Conservation (phyloP, 2,113 vertebrate species). For the Bungarus multicinctus region DNA sequence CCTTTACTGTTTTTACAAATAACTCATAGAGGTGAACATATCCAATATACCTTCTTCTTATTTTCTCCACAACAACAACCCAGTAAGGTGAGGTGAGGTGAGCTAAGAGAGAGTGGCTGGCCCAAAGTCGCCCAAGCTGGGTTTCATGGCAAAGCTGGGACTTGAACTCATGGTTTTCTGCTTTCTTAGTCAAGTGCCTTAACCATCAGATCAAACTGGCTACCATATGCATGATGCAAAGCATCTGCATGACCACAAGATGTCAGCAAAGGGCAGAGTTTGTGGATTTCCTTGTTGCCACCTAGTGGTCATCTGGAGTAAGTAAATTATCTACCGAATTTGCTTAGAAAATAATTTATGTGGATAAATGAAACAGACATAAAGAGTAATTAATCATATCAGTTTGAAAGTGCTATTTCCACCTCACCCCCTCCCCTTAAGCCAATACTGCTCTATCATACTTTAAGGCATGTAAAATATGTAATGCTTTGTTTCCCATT, state of each 20-base stretch:
- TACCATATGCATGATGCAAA: not conserved
- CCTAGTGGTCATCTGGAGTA: not conserved
- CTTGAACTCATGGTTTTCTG: not conserved
- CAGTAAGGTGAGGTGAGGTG: not conserved
- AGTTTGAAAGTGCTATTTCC: not conserved
- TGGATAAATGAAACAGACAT: not conserved
- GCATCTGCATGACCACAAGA: not conserved
- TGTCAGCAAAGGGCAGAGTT: not conserved
- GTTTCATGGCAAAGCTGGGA: not conserved
- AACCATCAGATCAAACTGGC: not conserved
- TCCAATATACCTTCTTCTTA: not conserved
- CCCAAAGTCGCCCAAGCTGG: not conserved
- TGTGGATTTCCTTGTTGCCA: not conserved
- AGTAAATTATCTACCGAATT: not conserved
- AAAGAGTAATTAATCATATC: not conserved
- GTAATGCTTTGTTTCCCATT: not conserved
- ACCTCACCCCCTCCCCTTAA: not conserved
- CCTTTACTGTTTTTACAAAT: not conserved
- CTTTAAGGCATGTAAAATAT: not conserved
- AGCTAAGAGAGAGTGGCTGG: not conserved
- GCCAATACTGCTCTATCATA: not conserved
- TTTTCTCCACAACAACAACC: not conserved
- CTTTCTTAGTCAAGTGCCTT: not conserved
- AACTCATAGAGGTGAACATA: not conserved
- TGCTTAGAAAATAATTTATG: not conserved